Evolutionary conservation across 2,113 vertebrate species (phyloP), one percentile per base, ranked within the genome.

Genomic region (Chelonoidis abingdonii): DNA sequence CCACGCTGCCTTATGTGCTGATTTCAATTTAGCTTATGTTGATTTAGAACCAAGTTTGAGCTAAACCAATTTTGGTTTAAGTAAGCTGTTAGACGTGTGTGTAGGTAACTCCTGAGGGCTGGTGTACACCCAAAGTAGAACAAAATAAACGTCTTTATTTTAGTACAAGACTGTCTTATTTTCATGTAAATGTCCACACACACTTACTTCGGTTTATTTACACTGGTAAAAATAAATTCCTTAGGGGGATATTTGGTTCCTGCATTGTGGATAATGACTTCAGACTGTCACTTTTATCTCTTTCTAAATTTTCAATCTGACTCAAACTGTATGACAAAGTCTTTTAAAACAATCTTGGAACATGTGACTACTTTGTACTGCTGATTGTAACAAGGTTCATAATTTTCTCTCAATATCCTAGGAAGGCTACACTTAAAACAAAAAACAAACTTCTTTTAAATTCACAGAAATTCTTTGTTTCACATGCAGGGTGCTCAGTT

Each of bases 401-500:
- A 41, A 38, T 25, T 75, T 41, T 75, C 38, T 75, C 72, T 5
- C 24, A 29, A 16, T 78, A 38, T 72, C 16, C 13, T 25, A 47
- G 89, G 80, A 59, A 35, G 11, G 41, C 5, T 49, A 56, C 62
- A n/a, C 14, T 80, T 78, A 7, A 41, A 31, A 41, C 10, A 72
- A 24, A n/a, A 47, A 22, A 6, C 7, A 44, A 50, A 50, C 8
- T 75, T 35, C 31, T n/a, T 78, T 69, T 49, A n/a, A n/a, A 49
- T 29, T 81, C 35, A 59, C 5, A 47, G 41, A 19, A 72, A 72
- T 57, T 75, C 22, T 79, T 2, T 38, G 96, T 83, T 80, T 75
- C 25, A 84, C 59, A 59, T 88, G 44, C 86, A 99, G 99, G 99
- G 99, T 56, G 99, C 99, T 52, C 99, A 99, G 96, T 99, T 99